Evolutionary conservation across 2,888 invertebrate species (phyloP), one percentile per base, ranked within the genome.

Genomic region (Taenaris catops): DNA sequence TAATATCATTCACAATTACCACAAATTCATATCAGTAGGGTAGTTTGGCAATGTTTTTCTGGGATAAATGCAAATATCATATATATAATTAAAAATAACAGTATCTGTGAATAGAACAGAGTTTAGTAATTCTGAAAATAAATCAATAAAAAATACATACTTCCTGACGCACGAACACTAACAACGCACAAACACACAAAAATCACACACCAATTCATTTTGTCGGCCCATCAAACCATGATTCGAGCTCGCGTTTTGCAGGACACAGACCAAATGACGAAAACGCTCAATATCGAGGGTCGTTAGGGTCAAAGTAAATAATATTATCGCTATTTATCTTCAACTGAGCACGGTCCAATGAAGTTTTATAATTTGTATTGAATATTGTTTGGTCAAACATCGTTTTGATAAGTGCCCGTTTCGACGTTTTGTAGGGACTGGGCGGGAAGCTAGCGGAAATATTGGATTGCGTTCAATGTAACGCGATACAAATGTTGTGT

Each of bases 131-230:
- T n/a, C n/a, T n/a, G n/a, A n/a, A n/a, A n/a, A n/a, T n/a, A n/a
- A 17, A 17, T 17, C 4, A 17, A 17, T 2, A 21, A 2, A 23
- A 23, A 16, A 31, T 16, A 10, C 83, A 65, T 59, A 84, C 84
- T 76, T 36, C 74, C 71, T 17, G 75, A 73, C 58, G 72, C 79
- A 18, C 63, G 57, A 19, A 63, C 60, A 49, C 60, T 62, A 41
- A 51, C 52, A 35, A 69, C 45, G 63, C 75, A 80, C 70, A 83
- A 51, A 58, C 70, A 72, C 78, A 79, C 56, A 51, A 81, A 60
- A 49, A 74, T 48, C 56, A 70, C 75, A 65, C 75, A 66, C 71
- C 63, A 66, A 61, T 70, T 58, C 81, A 84, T 84, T 52, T 62
- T 74, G 55, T 44, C 44, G 45, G 40, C 43, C 61, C 56, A 62